Conservation (phyloP, 2,888 invertebrate genomes). For the Allolobophora icterica region DNA sequence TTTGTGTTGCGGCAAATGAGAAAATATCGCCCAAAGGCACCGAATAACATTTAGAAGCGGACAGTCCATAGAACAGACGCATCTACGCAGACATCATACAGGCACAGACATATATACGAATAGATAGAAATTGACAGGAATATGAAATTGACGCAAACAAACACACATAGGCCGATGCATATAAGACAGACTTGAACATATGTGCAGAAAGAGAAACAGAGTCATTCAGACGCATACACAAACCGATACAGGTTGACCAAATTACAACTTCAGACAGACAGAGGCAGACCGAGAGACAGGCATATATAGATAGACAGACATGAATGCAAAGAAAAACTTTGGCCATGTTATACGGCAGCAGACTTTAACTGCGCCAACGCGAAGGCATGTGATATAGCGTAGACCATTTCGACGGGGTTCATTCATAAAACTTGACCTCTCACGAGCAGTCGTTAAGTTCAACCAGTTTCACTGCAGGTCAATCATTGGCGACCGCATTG, state of each 20-base stretch:
- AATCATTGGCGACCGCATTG: neutral
- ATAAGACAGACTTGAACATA: neutral
- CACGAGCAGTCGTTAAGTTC: neutral
- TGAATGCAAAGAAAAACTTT: neutral
- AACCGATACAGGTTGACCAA: neutral
- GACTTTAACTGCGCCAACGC: neutral
- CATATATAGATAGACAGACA: neutral
- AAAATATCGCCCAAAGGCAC: conserved; percentile 17
- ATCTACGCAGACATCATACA: neutral
- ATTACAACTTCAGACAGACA: neutral
- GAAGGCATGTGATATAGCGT: neutral
- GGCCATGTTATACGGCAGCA: neutral
- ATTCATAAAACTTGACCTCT: neutral
- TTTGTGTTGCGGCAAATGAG: conserved; percentile 8
- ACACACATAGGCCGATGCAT: neutral
- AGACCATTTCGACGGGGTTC: neutral
- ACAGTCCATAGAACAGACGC: conserved; percentile 8
- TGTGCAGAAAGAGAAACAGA: neutral
- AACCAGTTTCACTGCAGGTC: neutral
- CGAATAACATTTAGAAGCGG: neutral
- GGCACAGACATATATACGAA: no score
- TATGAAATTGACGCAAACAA: neutral
- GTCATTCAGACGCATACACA: neutral
- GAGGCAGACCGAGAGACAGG: no score
- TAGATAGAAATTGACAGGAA: neutral